phyloP scores from a whole-genome alignment of 2,888 invertebrate genomes.

The Fissipunctia ypsillon region DNA sequence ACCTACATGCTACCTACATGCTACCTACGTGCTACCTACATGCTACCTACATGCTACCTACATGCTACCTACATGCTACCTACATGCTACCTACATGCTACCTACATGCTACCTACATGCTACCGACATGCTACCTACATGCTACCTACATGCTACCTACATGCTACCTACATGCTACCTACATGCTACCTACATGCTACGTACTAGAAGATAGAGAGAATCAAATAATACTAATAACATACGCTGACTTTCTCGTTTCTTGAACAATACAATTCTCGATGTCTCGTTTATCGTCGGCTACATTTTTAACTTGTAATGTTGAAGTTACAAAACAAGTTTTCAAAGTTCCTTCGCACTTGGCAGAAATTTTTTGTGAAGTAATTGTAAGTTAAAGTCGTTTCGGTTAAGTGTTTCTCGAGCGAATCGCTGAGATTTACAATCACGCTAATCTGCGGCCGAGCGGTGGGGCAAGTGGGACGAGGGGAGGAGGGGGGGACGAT shows the following conservation, averaged over 20 bases:
- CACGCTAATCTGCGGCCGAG: constrained; percentile 32
- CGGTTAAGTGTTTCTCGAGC: constrained; percentile 31
- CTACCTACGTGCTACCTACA: neutral
- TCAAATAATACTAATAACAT: neutral
- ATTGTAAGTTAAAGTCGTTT: constrained; percentile 40
- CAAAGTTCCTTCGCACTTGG: constrained; percentile 10
- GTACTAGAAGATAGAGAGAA: neutral
- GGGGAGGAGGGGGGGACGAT: neutral
- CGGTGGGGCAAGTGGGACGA: neutral
- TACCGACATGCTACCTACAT: too few relatives aligned
- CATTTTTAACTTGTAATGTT: constrained; percentile 10
- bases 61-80: neutral
- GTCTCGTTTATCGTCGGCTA: neutral
- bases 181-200: neutral
- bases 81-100: neutral
- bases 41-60: neutral
- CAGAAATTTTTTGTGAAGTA: constrained; percentile 35
- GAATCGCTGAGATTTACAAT: constrained; percentile 31
- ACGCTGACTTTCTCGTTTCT: neutral
- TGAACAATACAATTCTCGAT: neutral
- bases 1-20: neutral
- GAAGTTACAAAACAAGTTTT: constrained; percentile 24
- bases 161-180: neutral
- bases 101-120: neutral
- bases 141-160: neutral